Conservation (phyloP, 2,113 vertebrate species). For the Petromus typicus region DNA sequence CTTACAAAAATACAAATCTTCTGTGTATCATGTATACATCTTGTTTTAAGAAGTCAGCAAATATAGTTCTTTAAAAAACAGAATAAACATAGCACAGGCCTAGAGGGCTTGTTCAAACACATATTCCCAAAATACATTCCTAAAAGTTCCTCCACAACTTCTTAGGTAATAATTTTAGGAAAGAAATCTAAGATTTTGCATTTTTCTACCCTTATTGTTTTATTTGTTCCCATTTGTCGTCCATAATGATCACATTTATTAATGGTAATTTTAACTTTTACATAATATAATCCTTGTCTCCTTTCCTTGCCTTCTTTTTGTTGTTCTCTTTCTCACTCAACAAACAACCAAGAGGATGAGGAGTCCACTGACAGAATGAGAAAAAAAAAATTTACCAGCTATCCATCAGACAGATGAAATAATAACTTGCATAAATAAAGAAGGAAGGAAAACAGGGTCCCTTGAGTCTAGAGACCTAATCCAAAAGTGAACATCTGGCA, state of each 20-base stretch:
- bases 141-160: not conserved
- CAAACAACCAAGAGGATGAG: not conserved
- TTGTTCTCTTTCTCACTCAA: not conserved
- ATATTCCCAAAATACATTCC: too few species aligned
- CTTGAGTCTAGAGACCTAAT: not conserved
- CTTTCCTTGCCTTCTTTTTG: not conserved
- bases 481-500: not conserved
- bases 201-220: not conserved
- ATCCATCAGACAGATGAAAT: not conserved
- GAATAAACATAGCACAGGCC: rapidly evolving
- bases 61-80: not conserved
- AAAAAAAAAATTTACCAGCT: not conserved
- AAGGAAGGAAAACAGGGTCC: not conserved
- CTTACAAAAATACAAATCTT: not conserved
- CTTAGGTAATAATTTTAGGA: not conserved
- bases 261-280: not conserved
- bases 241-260: not conserved
- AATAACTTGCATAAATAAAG: not conserved
- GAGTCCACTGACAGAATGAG: not conserved
- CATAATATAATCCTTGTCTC: not conserved
- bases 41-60: not conserved
- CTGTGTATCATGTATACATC: not conserved
- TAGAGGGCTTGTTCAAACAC: not conserved
- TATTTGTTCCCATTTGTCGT: not conserved
- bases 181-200: not conserved